Conservation (phyloP, 1,140 invertebrate species). For the Gyrodactylus bullatarudis region DNA sequence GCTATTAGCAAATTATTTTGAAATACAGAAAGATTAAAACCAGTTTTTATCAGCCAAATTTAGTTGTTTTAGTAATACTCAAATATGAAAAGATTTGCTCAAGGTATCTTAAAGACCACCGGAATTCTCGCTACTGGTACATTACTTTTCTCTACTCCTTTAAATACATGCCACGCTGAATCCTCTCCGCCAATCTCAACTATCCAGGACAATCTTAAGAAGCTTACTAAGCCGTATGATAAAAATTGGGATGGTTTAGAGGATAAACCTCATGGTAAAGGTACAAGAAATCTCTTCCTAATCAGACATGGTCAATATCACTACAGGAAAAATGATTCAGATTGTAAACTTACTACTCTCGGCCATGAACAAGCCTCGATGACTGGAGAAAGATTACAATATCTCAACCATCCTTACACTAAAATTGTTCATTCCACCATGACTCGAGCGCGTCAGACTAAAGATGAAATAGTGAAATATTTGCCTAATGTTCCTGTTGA, state of each 20-base stretch:
- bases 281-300: slow-evolving; percentile 44
- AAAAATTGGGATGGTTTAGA: slow-evolving; percentile 1
- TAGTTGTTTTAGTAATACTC: too few relatives aligned
- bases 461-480: slow-evolving; percentile 39
- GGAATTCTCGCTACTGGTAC: too few relatives aligned
- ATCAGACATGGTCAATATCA: slow-evolving; percentile 75
- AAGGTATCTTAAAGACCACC: too few relatives aligned
- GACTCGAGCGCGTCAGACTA: slow-evolving; percentile 60
- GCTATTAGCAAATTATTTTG: too few relatives aligned
- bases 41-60: too few relatives aligned
- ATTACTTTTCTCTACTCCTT: too few relatives aligned
- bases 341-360: slow-evolving; percentile 38
- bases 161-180: too few relatives aligned
- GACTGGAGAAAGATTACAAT: slow-evolving; percentile 31
- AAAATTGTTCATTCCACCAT: slow-evolving; percentile 52
- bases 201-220: too few relatives aligned
- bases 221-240: not conserved
- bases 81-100: too few relatives aligned
- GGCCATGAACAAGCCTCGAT: slow-evolving; percentile 42
- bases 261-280: slow-evolving; percentile 11
- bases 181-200: too few relatives aligned
- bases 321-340: slow-evolving; percentile 33
- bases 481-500: slow-evolving; percentile 22
- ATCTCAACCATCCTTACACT: slow-evolving; percentile 39
- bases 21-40: too few relatives aligned